Base-by-base conservation (phyloP, 2,888 invertebrate genomes). In the Agelastica alni region DNA sequence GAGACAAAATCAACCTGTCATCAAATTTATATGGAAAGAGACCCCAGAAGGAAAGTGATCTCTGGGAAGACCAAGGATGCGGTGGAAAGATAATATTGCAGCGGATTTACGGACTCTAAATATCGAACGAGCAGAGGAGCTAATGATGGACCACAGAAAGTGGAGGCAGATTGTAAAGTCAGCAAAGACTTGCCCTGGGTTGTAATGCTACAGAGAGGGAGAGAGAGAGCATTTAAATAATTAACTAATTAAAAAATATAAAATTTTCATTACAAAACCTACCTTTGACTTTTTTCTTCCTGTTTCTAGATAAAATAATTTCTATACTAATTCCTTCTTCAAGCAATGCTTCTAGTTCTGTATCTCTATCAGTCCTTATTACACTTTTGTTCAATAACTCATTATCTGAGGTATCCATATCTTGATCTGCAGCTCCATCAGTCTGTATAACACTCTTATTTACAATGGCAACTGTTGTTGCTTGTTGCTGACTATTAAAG, bases 271-370 rank as follows among this genome's bases (percentile, higher is more conserved):
- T n/a, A n/a, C 9, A 3, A 26, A 26, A 48, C 52, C 39, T 10
- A 58, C 58, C 26, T 51, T 52, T 51, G 13, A 42, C 48, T 48
- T 56, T 55, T 47, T 52, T 62, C 36, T 42, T 56, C 32, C 41
- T 56, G 45, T 53, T 76, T 39, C 53, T 60, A n/a, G 65, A 60
- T 16, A 64, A 32, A 45, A 62, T 61, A 37, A 64, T 53, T 52
- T 70, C 77, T 60, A 79, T 58, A 41, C 47, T 56, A 43, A 56
- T 36, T 28, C 58, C 60, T 13, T 58, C 58, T 14, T 63, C 56
- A 36, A 53, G 9, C n/a, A 49, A 36, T n/a, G 79, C 80, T 28
- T 81, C 80, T 26, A 51, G 30, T 32, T 79, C 79, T 37, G 80
- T 79, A 31, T 79, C 79, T 44, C 47, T 53, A 51, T 61, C 58